phyloP scores from a whole-genome alignment of 2,113 vertebrate species.

The Melanerpes aurifrons region DNA sequence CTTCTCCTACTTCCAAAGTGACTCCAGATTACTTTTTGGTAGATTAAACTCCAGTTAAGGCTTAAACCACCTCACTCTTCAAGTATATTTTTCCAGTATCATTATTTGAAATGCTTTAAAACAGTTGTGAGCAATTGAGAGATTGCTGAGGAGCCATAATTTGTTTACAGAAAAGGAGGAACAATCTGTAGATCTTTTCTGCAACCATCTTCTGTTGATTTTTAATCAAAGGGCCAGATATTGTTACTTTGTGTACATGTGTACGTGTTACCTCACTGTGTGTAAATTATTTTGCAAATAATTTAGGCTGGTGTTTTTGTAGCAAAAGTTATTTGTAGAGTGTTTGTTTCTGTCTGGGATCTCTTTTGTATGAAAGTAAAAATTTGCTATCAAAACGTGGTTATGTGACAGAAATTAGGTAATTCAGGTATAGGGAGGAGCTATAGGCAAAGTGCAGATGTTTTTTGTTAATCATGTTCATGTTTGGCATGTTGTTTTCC shows the following conservation, averaged over 20 bases:
- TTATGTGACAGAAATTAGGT: not conserved
- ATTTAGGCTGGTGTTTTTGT: not conserved
- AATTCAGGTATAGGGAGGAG: not conserved
- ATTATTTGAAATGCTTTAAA: slow-evolving; percentile 41
- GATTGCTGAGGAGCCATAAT: not conserved
- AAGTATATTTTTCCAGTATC: not conserved
- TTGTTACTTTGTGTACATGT: not conserved
- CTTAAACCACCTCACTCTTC: not conserved
- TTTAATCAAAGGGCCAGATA: not conserved
- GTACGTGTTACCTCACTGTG: not conserved
- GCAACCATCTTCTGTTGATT: not conserved
- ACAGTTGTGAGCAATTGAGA: slow-evolving; percentile 33
- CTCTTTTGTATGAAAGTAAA: not conserved
- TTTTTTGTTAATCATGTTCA: not conserved
- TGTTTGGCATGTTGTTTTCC: not conserved
- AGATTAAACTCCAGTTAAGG: too few species aligned
- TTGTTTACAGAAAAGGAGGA: slow-evolving; percentile 25
- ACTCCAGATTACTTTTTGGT: too few species aligned
- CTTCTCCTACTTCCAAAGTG: too few species aligned
- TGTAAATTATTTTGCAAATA: not conserved
- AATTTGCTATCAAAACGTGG: not conserved
- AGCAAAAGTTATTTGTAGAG: not conserved
- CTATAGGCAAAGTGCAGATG: not conserved
- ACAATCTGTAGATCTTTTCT: not conserved
- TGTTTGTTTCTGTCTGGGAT: not conserved